Percentiles rank a stretch among this genome's conserved stretches.
phyloP scores from a whole-genome alignment of 2,888 invertebrate genomes.

The Rhabditoides inermis region DNA sequence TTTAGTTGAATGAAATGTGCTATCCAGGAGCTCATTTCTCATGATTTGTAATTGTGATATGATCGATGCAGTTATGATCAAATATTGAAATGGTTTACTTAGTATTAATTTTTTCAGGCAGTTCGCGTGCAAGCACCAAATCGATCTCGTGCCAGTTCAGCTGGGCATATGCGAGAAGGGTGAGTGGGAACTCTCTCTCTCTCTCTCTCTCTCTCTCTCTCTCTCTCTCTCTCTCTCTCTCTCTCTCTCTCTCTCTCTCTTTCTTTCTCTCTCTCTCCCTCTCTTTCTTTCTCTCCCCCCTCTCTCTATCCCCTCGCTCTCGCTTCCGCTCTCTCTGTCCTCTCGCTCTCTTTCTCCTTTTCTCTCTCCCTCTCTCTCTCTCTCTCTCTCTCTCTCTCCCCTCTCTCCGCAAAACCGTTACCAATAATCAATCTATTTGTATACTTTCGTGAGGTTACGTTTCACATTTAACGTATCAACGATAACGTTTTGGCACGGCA shows the following conservation, averaged over 20 bases:
- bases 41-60: too few species aligned
- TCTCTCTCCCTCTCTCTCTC: neutral
- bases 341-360: neutral
- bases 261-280: neutral
- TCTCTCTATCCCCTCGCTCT: neutral
- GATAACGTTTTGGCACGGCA: too few species aligned
- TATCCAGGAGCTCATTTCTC: too few species aligned
- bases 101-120: constrained; percentile 55
- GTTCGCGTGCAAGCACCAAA: constrained; percentile 69
- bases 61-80: too few species aligned
- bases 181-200: too few species aligned
- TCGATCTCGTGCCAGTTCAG: constrained; percentile 67
- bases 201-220: too few species aligned
- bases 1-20: too few species aligned
- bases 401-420: neutral
- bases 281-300: neutral
- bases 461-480: too few species aligned
- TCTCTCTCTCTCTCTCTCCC: neutral
- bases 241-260: neutral
- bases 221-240: too few species aligned
- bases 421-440: too few species aligned
- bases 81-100: neutral
- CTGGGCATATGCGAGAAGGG: constrained; percentile 52
- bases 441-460: too few species aligned
- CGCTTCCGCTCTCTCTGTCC: neutral